A percentile compares a stretch with the other conserved stretches of the same genome.
Conservation (phyloP, 2,888 invertebrate genomes). For the Amaurobius ferox region DNA sequence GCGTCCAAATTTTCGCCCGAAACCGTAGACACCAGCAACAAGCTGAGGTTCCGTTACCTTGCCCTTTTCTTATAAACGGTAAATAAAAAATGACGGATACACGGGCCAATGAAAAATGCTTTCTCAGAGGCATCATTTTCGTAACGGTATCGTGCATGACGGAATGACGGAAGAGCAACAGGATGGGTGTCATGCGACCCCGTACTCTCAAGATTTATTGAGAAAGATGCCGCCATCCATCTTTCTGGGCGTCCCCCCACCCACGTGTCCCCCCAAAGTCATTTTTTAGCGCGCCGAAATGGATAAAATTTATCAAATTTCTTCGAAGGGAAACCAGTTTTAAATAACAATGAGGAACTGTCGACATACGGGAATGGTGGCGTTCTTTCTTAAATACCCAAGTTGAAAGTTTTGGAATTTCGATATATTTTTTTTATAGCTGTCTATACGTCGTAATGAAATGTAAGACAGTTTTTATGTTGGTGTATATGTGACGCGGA, state of each 20-base stretch:
- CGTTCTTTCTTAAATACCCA: too few species aligned
- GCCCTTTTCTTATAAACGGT: not conserved
- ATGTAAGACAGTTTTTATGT: too few species aligned
- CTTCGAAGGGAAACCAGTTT: not conserved
- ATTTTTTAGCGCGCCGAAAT: conserved; percentile 33
- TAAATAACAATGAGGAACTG: conserved; percentile 6
- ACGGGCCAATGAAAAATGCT: not conserved
- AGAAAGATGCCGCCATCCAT: conserved; percentile 38
- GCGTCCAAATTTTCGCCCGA: too few species aligned
- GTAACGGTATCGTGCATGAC: not conserved
- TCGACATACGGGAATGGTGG: not conserved
- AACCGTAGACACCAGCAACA: too few species aligned
- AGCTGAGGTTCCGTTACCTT: too few species aligned
- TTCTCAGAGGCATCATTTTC: not conserved
- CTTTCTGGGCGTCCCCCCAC: conserved; percentile 29
- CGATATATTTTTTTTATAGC: too few species aligned
- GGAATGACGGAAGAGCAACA: conserved; percentile 23
- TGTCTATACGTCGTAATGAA: too few species aligned
- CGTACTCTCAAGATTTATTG: conserved; percentile 47
- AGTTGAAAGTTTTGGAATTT: too few species aligned
- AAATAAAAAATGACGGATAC: not conserved
- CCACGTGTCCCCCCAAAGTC: conserved; percentile 20
- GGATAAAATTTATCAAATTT: not conserved
- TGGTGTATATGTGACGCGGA: too few species aligned
- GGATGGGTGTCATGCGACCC: conserved; percentile 46